phyloP scores from a whole-genome alignment of 2,797 vertebrate species.

The Alcedo atthis region DNA sequence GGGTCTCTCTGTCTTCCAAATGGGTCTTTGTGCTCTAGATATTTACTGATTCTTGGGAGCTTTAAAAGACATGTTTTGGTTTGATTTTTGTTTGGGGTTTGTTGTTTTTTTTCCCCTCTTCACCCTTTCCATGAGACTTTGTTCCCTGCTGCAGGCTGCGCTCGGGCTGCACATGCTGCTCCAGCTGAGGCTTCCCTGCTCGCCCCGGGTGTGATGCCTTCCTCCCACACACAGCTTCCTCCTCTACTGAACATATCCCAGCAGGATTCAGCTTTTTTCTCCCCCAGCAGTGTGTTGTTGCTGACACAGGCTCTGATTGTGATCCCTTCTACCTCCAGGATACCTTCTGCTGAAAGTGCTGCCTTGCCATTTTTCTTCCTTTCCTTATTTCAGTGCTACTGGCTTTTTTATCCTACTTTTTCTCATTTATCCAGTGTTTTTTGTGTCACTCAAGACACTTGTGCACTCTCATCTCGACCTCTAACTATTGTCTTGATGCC shows the following conservation, averaged over 20 bases:
- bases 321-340: background rate
- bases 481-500: background rate
- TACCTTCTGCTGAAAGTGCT: background rate
- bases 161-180: background rate
- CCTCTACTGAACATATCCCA: background rate
- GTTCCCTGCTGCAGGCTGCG: background rate
- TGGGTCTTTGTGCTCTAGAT: background rate
- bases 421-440: background rate
- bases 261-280: background rate
- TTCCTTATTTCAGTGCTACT: background rate
- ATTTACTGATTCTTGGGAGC: background rate
- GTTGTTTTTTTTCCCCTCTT: no score
- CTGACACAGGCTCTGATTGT: background rate
- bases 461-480: background rate
- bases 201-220: background rate
- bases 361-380: fast-evolving
- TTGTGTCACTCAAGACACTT: background rate
- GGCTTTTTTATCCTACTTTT: background rate
- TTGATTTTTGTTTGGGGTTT: no score
- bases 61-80: no score
- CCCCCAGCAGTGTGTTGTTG: background rate
- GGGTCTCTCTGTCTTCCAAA: background rate
- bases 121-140: background rate
- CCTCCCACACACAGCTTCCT: no score
- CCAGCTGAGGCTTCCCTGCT: background rate